Conservation (phyloP, 2,797 vertebrate species). For the Sebastolobus altivelis region DNA sequence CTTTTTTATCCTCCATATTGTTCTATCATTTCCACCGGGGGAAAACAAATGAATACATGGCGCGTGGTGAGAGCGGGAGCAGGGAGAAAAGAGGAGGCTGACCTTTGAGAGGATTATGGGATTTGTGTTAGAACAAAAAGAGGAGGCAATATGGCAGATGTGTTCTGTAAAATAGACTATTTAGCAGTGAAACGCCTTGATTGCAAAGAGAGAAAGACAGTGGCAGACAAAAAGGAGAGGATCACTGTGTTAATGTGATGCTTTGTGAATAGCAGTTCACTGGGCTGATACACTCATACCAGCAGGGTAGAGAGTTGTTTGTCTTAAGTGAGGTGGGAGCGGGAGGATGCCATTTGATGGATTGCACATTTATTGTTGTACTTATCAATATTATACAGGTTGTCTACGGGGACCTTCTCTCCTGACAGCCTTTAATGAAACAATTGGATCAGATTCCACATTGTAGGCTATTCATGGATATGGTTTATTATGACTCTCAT, state of each 20-base stretch:
- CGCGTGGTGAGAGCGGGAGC: slow-evolving; percentile 42
- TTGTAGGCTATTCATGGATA: no score
- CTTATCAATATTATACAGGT: slow-evolving; percentile 5
- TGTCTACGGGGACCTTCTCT: neutral
- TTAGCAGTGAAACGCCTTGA: slow-evolving; percentile 48
- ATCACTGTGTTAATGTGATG: slow-evolving; percentile 33
- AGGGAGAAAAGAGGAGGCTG: slow-evolving; percentile 55
- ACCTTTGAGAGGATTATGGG: slow-evolving; percentile 81
- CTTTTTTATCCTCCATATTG: slow-evolving; percentile 56
- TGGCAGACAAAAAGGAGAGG: slow-evolving; percentile 36
- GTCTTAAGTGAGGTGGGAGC: slow-evolving; percentile 2
- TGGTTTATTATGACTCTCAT: neutral
- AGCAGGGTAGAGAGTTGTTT: slow-evolving; percentile 10
- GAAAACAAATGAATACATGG: slow-evolving; percentile 52
- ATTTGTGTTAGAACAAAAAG: slow-evolving; percentile 76
- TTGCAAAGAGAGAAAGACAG: slow-evolving; percentile 38
- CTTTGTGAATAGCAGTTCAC: slow-evolving; percentile 13
- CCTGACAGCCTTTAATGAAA: neutral
- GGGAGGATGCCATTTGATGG: slow-evolving; percentile 9
- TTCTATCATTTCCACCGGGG: slow-evolving; percentile 57
- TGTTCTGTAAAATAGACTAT: slow-evolving; percentile 64
- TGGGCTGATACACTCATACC: neutral
- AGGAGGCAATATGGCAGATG: slow-evolving; percentile 69
- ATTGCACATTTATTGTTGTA: slow-evolving; percentile 9
- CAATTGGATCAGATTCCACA: neutral